A percentile compares a stretch with the other conserved stretches of the same genome.
phyloP scores from a whole-genome alignment of 2,888 invertebrate genomes.

The Mechanitis messenoides region DNA sequence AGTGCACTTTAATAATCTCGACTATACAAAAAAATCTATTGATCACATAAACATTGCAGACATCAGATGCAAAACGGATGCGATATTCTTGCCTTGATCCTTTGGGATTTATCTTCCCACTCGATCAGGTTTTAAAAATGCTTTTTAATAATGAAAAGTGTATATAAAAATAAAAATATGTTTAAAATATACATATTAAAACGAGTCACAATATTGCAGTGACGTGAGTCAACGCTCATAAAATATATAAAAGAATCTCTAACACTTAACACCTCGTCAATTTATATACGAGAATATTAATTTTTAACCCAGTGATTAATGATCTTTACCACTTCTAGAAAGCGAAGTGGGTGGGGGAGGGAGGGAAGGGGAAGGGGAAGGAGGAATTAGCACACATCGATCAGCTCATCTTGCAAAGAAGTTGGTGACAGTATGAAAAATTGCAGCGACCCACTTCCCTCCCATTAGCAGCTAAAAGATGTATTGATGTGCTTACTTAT shows the following conservation, averaged over 20 bases:
- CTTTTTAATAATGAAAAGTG: too few species aligned
- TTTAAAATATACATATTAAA: too few species aligned
- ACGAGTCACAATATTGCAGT: background rate
- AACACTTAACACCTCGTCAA: constrained; percentile 3
- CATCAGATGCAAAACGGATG: too few species aligned
- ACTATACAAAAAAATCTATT: too few species aligned
- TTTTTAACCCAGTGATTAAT: constrained; percentile 26
- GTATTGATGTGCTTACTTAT: constrained; percentile 20
- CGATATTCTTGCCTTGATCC: too few species aligned
- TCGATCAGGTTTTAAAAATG: too few species aligned
- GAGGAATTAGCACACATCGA: constrained; percentile 30
- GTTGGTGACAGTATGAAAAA: constrained; percentile 57
- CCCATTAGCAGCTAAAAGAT: constrained; percentile 35
- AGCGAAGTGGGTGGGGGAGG: background rate
- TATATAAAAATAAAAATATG: too few species aligned
- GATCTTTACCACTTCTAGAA: constrained; percentile 9
- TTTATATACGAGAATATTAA: constrained; percentile 20
- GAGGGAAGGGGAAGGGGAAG: constrained; percentile 5
- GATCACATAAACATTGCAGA: too few species aligned
- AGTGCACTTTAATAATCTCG: too few species aligned
- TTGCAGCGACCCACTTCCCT: constrained; percentile 47
- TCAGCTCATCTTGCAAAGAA: constrained; percentile 31
- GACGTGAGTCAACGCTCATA: background rate
- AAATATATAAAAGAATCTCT: background rate
- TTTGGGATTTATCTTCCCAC: too few species aligned